Percentiles rank a stretch among this genome's conserved stretches.
These are phyloP conservation scores for Coregonus ussuriensis DNA, from an alignment of 2,797 vertebrate genomes.

Conservation along the genomic window DNA sequence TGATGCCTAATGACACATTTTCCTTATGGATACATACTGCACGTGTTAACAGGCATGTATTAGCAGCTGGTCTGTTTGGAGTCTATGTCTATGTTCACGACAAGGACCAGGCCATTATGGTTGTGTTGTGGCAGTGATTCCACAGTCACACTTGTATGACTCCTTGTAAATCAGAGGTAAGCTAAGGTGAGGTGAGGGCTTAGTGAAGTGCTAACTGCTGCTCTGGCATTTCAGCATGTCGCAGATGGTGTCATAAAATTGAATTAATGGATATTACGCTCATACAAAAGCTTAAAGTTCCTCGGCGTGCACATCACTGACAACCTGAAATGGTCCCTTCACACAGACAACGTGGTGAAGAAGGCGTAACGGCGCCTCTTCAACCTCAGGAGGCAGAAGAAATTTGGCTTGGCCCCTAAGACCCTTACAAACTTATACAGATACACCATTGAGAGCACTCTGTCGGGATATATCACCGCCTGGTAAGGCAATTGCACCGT, in stretches of 20 bases:
- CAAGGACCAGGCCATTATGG: not conserved
- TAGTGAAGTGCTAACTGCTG: not conserved
- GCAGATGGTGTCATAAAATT: constrained; percentile 1
- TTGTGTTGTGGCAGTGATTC: not conserved
- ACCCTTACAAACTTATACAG: too few species aligned
- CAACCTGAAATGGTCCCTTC: too few species aligned
- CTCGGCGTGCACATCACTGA: too few species aligned
- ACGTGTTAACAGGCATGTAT: not conserved
- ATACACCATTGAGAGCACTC: too few species aligned
- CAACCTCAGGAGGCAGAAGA: too few species aligned
- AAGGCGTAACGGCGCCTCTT: too few species aligned
- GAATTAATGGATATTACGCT: not conserved
- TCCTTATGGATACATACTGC: too few species aligned
- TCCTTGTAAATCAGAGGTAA: not conserved
- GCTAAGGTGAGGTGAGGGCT: not conserved
- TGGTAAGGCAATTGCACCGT: too few species aligned
- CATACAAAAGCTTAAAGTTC: not conserved
- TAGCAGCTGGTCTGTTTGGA: not conserved
- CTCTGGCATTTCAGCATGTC: not conserved
- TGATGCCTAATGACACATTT: too few species aligned
- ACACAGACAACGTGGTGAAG: too few species aligned
- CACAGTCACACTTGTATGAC: not conserved
- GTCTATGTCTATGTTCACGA: not conserved
- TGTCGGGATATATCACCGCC: too few species aligned
- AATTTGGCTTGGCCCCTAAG: too few species aligned